These are phyloP conservation scores for Lomographa bimaculata DNA, from an alignment of 2,888 invertebrate genomes.

Conservation along the genomic window DNA sequence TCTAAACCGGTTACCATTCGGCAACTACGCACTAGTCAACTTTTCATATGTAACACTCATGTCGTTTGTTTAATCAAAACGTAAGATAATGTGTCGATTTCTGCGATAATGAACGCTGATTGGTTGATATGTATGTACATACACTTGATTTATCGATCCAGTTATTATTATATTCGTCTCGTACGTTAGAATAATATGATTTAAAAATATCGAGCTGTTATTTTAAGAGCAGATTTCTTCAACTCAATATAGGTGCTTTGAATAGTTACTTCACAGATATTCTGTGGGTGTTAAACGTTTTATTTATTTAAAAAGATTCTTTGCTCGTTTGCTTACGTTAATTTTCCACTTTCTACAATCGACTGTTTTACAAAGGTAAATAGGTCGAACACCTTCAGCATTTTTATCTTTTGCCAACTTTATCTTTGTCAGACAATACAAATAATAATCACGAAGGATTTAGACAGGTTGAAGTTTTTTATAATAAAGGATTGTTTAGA, in stretches of 20 bases:
- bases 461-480: constrained; percentile 2
- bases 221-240: constrained; percentile 13
- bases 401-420: constrained; percentile 7
- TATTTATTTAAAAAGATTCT: constrained; percentile 16
- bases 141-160: constrained; percentile 19
- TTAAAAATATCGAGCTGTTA: constrained; percentile 12
- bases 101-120: constrained; percentile 28
- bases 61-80: constrained; percentile 40
- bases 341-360: constrained; percentile 11
- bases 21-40: constrained; percentile 47
- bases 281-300: constrained; percentile 9
- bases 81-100: constrained; percentile 29
- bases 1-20: constrained; percentile 48
- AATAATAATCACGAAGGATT: too few relatives aligned
- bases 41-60: constrained; percentile 38
- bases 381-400: constrained; percentile 7
- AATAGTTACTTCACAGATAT: constrained; percentile 11
- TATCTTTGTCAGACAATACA: constrained; percentile 6
- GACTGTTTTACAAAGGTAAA: constrained; percentile 9
- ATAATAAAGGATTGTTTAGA: constrained; percentile 8
- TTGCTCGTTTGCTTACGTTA: constrained; percentile 12
- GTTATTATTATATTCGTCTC: constrained; percentile 7
- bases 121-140: constrained; percentile 15
- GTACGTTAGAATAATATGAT: constrained; percentile 8
- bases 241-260: too few relatives aligned